phyloP scores from a whole-genome alignment of 2,113 vertebrate species.

The Sinocyclocheilus rhinocerous region DNA sequence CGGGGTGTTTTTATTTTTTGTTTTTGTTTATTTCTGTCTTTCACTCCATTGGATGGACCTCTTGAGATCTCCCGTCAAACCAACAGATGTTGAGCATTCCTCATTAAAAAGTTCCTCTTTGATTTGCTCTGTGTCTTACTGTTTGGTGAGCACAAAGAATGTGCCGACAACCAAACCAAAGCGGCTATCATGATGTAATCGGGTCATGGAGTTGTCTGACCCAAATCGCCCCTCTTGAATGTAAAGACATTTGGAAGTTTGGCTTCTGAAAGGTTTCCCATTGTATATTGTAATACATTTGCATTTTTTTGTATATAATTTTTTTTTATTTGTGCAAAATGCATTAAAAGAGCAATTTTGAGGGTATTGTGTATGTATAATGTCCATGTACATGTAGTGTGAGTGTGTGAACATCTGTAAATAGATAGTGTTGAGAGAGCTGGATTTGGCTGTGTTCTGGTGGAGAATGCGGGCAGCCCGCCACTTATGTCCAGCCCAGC shows the following conservation, averaged over 20 bases:
- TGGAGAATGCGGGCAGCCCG: conserved; percentile 18
- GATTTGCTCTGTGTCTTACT: conserved; percentile 43
- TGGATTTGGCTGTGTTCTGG: conserved; percentile 37
- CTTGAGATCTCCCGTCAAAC: conserved; percentile 29
- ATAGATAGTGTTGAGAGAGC: conserved; percentile 52
- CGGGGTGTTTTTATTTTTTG: neutral
- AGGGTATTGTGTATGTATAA: conserved; percentile 1
- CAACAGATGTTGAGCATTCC: conserved; percentile 51
- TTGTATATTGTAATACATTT: conserved; percentile 8
- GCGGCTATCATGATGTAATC: conserved; percentile 7
- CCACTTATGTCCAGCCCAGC: conserved; percentile 28
- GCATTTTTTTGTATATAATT: neutral
- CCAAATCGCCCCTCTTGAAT: conserved; percentile 42
- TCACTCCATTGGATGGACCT: conserved; percentile 10
- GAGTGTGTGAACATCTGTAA: conserved; percentile 26
- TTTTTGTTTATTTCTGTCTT: neutral
- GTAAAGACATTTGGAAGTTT: conserved; percentile 43
- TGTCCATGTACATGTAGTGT: conserved; percentile 17
- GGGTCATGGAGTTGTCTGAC: conserved; percentile 4
- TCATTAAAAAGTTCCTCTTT: conserved; percentile 55
- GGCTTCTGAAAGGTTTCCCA: conserved; percentile 19
- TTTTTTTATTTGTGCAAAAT: neutral
- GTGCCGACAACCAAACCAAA: neutral
- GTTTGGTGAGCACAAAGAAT: conserved; percentile 34
- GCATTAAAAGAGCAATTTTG: neutral